Evolutionary conservation across 1,140 invertebrate genomes (phyloP).

Genomic region (Cyclargus thomasi): DNA sequence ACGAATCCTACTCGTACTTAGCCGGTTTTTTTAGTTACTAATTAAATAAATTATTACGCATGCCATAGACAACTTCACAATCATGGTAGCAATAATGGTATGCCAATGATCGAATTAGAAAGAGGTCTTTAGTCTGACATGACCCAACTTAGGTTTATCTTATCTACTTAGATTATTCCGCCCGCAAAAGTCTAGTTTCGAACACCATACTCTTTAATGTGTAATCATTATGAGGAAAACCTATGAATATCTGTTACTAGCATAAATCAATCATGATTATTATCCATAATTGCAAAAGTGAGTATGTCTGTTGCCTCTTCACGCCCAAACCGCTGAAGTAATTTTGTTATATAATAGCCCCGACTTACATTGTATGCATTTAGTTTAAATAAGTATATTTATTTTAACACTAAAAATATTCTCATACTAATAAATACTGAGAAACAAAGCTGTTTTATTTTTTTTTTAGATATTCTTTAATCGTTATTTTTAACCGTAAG

Average conservation of each 20-base stretch:
- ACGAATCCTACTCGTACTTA: no score
- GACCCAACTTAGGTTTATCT: background rate
- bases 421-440: background rate
- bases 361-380: background rate
- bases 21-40: no score
- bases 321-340: no score
- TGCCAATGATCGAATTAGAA: background rate
- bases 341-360: background rate
- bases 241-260: background rate
- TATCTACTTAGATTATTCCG: background rate
- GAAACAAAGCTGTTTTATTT: background rate
- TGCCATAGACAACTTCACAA: no score
- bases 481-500: no score
- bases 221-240: background rate
- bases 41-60: no score
- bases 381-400: conserved; percentile 12
- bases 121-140: background rate
- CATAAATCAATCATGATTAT: background rate
- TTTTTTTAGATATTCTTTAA: no score
- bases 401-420: background rate
- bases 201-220: no score
- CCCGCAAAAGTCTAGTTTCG: no score
- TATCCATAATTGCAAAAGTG: no score
- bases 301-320: no score
- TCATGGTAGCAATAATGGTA: background rate